phyloP scores from a whole-genome alignment of 2,888 invertebrate genomes.

The Kuschelorhynchus macadamiae region DNA sequence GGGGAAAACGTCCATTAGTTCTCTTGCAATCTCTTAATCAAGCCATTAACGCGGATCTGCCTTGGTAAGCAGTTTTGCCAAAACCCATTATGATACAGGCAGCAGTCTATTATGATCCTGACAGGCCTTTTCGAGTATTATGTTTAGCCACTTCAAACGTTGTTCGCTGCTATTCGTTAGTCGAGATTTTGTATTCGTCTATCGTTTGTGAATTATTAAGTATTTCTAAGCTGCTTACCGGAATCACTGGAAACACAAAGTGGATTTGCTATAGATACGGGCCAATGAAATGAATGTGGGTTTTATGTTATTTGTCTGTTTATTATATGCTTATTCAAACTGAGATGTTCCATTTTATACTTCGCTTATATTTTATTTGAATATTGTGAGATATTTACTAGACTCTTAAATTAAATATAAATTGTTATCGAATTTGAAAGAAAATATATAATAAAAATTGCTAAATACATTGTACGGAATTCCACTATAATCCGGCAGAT shows the following conservation, averaged over 20 bases:
- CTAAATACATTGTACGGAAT: too few species aligned
- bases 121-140: slow-evolving; percentile 65
- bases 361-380: too few species aligned
- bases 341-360: too few species aligned
- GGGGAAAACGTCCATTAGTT: slow-evolving; percentile 62
- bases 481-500: too few species aligned
- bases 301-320: too few species aligned
- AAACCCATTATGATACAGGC: slow-evolving; percentile 69
- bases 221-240: slow-evolving; percentile 22
- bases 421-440: too few species aligned
- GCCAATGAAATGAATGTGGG: not conserved
- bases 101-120: slow-evolving; percentile 52
- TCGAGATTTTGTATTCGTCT: slow-evolving; percentile 47
- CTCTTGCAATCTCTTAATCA: slow-evolving; percentile 69
- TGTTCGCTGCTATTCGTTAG: slow-evolving; percentile 31
- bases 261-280: not conserved
- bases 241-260: too few species aligned
- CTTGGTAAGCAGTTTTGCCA: slow-evolving; percentile 65
- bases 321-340: too few species aligned
- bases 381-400: too few species aligned
- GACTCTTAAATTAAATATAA: not conserved
- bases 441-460: too few species aligned
- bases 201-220: slow-evolving; percentile 38
- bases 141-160: slow-evolving; percentile 61
- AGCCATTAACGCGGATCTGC: slow-evolving; percentile 69